phyloP scores from a whole-genome alignment of 2,113 vertebrate genomes.

The Scalopus aquaticus region DNA sequence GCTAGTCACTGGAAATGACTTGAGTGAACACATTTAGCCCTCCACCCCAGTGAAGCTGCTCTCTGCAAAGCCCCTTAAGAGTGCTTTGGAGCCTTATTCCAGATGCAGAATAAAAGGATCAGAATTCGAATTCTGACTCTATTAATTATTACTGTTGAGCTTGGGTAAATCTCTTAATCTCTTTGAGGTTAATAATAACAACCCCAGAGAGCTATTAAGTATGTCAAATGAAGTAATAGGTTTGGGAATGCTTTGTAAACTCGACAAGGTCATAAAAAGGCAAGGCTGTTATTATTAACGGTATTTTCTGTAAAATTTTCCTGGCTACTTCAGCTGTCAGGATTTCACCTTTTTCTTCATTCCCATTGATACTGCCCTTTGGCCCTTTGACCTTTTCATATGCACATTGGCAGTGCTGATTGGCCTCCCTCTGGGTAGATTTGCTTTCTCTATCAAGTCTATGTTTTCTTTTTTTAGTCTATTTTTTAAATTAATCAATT shows the following conservation, averaged over 20 bases:
- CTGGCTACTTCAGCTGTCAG: background rate
- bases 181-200: slow-evolving; percentile 49
- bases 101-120: background rate
- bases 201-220: slow-evolving; percentile 37
- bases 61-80: background rate
- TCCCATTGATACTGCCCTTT: background rate
- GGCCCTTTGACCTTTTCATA: background rate
- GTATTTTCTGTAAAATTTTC: slow-evolving; percentile 44
- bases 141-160: slow-evolving; percentile 42
- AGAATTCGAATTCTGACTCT: slow-evolving; percentile 49
- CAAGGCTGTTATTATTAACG: slow-evolving; percentile 9
- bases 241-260: slow-evolving; percentile 56
- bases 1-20: background rate
- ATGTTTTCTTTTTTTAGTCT: background rate
- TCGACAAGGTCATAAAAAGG: slow-evolving; percentile 16
- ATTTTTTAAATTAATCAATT: too few species aligned
- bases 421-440: background rate
- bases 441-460: background rate
- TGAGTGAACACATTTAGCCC: background rate
- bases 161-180: slow-evolving; percentile 53
- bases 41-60: background rate
- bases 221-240: slow-evolving; percentile 44
- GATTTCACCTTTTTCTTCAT: background rate
- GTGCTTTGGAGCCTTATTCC: background rate
- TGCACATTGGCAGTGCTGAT: background rate